phyloP scores from a whole-genome alignment of 2,797 vertebrate species.

The Lophius americanus region DNA sequence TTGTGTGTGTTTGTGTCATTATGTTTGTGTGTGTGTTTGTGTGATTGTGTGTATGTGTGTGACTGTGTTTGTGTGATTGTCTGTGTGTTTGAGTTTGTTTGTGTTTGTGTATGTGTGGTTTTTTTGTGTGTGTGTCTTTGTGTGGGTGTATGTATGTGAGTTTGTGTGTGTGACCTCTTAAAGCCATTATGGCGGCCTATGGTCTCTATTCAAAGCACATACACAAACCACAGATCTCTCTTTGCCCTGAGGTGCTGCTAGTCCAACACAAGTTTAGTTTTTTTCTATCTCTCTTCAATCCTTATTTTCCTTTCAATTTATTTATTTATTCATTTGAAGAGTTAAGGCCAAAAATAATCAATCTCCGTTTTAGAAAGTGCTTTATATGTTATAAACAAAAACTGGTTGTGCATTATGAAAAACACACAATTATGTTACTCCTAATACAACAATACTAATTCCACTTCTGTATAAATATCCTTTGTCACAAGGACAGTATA shows the following conservation, averaged over 20 bases:
- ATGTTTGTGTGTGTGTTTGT: neutral
- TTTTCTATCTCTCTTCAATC: conserved; percentile 6
- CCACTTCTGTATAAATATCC: neutral
- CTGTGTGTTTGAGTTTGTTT: too few relatives aligned
- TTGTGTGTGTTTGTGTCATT: conserved; percentile 3
- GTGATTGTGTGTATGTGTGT: neutral
- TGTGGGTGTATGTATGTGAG: conserved; percentile 1
- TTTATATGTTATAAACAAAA: conserved; percentile 35
- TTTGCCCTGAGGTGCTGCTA: conserved; percentile 39
- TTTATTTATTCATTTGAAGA: conserved; percentile 23
- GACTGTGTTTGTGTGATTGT: neutral
- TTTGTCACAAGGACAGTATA: neutral
- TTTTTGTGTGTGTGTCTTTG: neutral
- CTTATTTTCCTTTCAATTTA: conserved; percentile 43
- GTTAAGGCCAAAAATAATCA: conserved; percentile 52
- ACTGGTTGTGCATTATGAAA: conserved; percentile 18
- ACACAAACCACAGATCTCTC: conserved; percentile 39
- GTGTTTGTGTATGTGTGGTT: too few relatives aligned
- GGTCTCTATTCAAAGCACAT: conserved; percentile 53
- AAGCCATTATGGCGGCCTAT: conserved; percentile 19
- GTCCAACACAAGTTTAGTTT: conserved; percentile 8
- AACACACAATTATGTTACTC: neutral
- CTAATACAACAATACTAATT: conserved; percentile 4
- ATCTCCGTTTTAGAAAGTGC: conserved; percentile 34
- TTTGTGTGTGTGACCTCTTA: conserved; percentile 17